Evolutionary conservation across 2,888 invertebrate genomes (phyloP).

Genomic region (Eumerus sabulonum): DNA sequence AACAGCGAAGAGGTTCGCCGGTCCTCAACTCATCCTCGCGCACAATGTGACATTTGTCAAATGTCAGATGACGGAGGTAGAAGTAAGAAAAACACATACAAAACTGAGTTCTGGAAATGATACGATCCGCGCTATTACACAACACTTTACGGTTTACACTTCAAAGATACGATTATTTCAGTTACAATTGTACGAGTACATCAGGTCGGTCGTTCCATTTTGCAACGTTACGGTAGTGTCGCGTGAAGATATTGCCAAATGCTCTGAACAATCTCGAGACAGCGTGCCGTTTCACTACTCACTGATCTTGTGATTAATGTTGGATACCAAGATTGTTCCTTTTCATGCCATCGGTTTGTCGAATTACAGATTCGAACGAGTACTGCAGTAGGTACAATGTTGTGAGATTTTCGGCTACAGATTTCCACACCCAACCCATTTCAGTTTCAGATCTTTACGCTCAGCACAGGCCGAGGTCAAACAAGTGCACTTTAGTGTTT

Average conservation of each 20-base stretch:
- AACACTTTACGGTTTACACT: conserved; percentile 19
- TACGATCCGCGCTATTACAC: conserved; percentile 48
- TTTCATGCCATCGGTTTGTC: not conserved
- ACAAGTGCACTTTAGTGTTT: not conserved
- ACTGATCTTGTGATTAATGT: conserved; percentile 2
- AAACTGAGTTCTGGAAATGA: conserved; percentile 59
- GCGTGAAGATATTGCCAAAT: not conserved
- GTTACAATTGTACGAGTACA: no score
- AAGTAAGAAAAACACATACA: conserved; percentile 18
- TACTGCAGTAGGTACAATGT: not conserved
- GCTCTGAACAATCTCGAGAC: not conserved
- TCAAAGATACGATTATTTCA: not conserved
- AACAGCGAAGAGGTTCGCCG: conserved; percentile 41
- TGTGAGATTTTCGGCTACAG: conserved; percentile 1
- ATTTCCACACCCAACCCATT: conserved; percentile 1
- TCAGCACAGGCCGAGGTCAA: not conserved
- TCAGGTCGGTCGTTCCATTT: not conserved
- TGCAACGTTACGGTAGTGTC: not conserved
- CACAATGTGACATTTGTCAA: conserved; percentile 64
- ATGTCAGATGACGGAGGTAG: conserved; percentile 44
- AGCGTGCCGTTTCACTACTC: not conserved
- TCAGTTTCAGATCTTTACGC: not conserved
- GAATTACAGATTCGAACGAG: not conserved
- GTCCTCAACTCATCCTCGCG: conserved; percentile 30
- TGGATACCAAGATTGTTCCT: not conserved